Evolutionary conservation across 2,888 invertebrate genomes (phyloP), one percentile per base, ranked within the genome.

Genomic region (Galeruca laticollis): DNA sequence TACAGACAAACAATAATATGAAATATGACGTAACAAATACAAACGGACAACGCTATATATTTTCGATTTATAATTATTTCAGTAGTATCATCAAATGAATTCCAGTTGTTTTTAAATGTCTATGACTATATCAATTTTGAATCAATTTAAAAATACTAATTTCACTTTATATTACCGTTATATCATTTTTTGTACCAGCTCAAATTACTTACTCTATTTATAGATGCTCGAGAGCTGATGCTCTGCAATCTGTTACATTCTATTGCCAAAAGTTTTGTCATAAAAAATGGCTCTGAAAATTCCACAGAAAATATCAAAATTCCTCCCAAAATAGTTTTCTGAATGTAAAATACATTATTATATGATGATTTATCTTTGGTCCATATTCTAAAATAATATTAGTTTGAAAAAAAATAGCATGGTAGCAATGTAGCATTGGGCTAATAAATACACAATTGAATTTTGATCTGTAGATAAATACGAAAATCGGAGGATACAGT

Each of bases 281-380:
- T 89, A 82, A 93, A 92, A 84, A 92, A 93, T 49, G 93, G 92
- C 77, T 92, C 91, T n/a, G 86, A 85, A 74, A 93, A 86, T 68
- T 89, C 88, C 43, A 93, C 88, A 79, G 92, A 91, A 80, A 93
- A 90, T 59, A 93, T 83, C 52, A 93, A 84, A 74, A 93, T 89
- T 11, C 93, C 93, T 13, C 92, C 92, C 11, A 90, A 83, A 82
- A 91, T 87, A 5, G 90, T 89, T 81, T 91, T 91, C 81, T 91
- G 90, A 56, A 92, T 86, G 80, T 90, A 89, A 80, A 87, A 86
- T 13, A 84, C 78, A 6, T 80, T 80, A 71, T 83, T 81, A 65
- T 81, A 80, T 0, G 80, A 82, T 6, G 81, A 81, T 68, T 77
- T 82, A 63, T 83, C 82, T 61, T 74, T 75, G 15, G 66, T 71